These are phyloP conservation scores for Hippocampus comes DNA, from an alignment of 2,113 vertebrate genomes.

Conservation along the genomic window DNA sequence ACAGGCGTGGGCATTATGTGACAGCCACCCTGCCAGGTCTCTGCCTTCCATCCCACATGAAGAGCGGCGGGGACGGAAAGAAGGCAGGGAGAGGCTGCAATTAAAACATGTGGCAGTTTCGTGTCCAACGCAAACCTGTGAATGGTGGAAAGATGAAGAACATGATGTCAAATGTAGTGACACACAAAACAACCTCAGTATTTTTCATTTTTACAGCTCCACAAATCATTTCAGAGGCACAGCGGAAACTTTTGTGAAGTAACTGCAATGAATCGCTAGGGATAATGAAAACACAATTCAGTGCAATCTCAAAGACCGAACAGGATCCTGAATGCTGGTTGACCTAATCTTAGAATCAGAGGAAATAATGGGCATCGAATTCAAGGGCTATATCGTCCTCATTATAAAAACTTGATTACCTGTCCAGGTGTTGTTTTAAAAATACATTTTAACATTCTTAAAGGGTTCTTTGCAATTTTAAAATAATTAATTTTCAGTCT, in stretches of 20 bases:
- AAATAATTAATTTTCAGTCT: too few species aligned
- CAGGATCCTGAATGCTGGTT: background rate
- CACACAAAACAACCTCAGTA: background rate
- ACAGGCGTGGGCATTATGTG: slow-evolving; percentile 69
- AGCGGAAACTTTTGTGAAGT: background rate
- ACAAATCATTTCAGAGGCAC: background rate
- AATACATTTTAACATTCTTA: too few species aligned
- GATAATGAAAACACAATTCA: background rate
- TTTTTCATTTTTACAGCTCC: background rate
- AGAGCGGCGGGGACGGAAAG: slow-evolving; percentile 34
- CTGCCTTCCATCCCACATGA: slow-evolving; percentile 54
- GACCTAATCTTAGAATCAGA: background rate
- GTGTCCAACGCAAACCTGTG: slow-evolving; percentile 7
- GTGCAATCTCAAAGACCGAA: background rate
- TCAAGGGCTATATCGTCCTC: background rate
- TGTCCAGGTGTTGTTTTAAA: background rate
- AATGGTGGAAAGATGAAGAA: background rate
- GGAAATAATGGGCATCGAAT: background rate
- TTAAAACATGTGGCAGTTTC: slow-evolving; percentile 11
- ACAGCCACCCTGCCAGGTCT: slow-evolving; percentile 60
- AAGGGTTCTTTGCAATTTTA: too few species aligned
- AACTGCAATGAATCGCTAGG: background rate
- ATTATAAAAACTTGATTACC: background rate
- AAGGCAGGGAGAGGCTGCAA: slow-evolving; percentile 13
- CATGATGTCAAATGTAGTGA: slow-evolving; percentile 2